Evolutionary conservation across 1,140 invertebrate species (phyloP).

Genomic region (Mercenaria mercenaria): DNA sequence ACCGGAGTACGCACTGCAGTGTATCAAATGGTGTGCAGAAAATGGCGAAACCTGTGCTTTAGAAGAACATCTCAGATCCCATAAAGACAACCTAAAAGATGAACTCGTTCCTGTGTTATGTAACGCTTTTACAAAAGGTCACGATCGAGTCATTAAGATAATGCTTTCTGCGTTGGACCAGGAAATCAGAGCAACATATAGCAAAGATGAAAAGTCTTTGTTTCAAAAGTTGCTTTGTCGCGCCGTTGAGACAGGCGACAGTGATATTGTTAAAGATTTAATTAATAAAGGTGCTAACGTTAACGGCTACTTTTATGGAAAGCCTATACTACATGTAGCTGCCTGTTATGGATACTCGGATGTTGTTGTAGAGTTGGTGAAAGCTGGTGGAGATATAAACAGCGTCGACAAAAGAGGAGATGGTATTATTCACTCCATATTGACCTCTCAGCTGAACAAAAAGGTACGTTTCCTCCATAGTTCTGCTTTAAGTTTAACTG

Average conservation of each 20-base stretch:
- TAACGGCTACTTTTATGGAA: conserved; percentile 6
- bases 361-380: background rate
- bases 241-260: conserved; percentile 20
- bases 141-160: background rate
- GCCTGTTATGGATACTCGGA: background rate
- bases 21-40: conserved; percentile 26
- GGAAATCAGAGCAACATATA: background rate
- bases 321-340: conserved; percentile 47
- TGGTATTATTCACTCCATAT: background rate
- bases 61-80: background rate
- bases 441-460: conserved; percentile 4
- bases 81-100: background rate
- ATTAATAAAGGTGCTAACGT: conserved; percentile 24
- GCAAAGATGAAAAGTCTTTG: background rate
- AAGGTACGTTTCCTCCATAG: too few species aligned
- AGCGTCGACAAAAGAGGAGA: conserved; percentile 12
- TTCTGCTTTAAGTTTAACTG: background rate
- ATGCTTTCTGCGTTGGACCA: background rate
- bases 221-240: conserved; percentile 31
- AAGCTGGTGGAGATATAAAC: conserved; percentile 23
- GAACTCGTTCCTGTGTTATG: background rate
- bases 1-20: conserved; percentile 9
- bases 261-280: background rate
- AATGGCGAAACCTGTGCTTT: background rate
- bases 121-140: background rate